Evolutionary conservation across 2,113 vertebrate genomes (phyloP), one percentile per base, ranked within the genome.

Genomic region (Cebidichthys violaceus): DNA sequence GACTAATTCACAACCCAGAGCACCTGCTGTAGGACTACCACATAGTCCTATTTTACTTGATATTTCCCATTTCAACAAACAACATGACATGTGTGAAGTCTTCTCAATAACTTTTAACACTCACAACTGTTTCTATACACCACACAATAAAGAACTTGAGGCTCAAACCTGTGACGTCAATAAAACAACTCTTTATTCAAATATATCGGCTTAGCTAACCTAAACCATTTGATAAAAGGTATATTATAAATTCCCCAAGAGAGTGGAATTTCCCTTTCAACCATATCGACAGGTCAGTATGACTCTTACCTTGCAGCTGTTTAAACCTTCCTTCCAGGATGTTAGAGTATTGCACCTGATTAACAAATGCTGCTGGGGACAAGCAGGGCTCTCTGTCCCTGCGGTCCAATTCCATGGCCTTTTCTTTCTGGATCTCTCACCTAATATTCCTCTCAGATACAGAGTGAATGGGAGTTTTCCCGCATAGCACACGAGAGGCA

Each of bases 241-340:
- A 29, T 13, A 55, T 24, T 11, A 13, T 2, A 31, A 24, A 47
- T 77, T 13, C 20, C 6, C 29, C 20, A 79, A 64, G 22, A 6
- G 15, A 81, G 66, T 54, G 0, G 3, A 75, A 43, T 39, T 1
- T 62, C 1, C 39, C 35, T 78, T 77, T 64, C 15, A 75, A 37
- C 13, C n/a, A 47, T 29, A 50, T 18, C 5, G 17, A n/a, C 7
- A 35, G 29, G 41, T 50, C 27, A 22, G 13, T 24, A 4, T 7
- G 35, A 68, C 39, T 82, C 96, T 96, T 96, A 98, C 97, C 97
- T 97, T 98, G 97, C 50, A 98, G 94, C 89, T 98, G 97, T 87
- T 98, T 98, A 94, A 98, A 98, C 59, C 97, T 92, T 80, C 97
- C 97, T 79, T 98, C 97, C 92, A 98, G 90, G 77, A 98, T 96